Percentiles rank a stretch among this genome's conserved stretches.
Conservation (phyloP, 2,113 vertebrate species). For the Strix uralensis region DNA sequence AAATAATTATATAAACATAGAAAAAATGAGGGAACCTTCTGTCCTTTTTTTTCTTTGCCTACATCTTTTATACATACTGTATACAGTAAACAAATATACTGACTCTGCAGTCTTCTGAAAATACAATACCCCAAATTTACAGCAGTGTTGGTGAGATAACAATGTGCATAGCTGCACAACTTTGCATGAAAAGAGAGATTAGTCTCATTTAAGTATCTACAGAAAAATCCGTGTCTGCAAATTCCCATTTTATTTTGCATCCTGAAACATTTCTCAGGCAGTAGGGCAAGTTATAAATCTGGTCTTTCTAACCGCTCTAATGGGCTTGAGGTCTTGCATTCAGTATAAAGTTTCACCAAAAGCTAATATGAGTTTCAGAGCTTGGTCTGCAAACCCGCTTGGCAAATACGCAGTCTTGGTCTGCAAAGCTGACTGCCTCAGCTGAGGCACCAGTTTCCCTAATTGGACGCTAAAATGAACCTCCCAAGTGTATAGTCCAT, state of each 20-base stretch:
- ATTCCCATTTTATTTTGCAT: constrained; percentile 15
- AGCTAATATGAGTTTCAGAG: neutral
- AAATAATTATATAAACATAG: neutral
- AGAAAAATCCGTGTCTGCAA: constrained; percentile 32
- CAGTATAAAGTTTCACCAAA: neutral
- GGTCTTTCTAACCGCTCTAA: constrained; percentile 5
- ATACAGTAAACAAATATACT: neutral
- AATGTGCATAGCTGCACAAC: constrained; percentile 51
- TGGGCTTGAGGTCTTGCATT: neutral
- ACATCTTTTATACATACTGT: neutral
- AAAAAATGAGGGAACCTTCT: neutral
- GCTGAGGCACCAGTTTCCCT: neutral
- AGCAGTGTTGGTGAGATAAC: constrained; percentile 35
- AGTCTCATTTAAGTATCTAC: constrained; percentile 23
- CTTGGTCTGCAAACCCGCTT: neutral
- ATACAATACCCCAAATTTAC: constrained; percentile 17
- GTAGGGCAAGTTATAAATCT: neutral
- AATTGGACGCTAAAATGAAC: neutral
- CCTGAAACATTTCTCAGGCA: constrained; percentile 34
- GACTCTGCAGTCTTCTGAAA: constrained; percentile 9
- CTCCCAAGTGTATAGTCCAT: neutral
- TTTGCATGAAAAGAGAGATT: constrained; percentile 51
- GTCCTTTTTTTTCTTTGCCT: neutral
- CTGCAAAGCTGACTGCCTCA: neutral
- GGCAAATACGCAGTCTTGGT: neutral